Conservation (phyloP, 2,113 vertebrate genomes). For the Labeo catla region DNA sequence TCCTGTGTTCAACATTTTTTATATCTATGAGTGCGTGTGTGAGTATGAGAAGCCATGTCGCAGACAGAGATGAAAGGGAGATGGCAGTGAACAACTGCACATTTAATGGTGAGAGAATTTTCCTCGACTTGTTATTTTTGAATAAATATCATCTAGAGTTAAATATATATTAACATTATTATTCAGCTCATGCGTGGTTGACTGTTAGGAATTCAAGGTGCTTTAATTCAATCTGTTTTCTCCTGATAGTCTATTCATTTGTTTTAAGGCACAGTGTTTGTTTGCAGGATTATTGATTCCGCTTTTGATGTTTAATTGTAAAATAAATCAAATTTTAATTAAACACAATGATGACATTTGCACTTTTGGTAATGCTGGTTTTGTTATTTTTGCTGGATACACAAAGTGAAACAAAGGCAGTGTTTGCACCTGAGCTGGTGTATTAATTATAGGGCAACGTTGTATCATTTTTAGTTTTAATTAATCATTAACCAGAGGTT, state of each 20-base stretch:
- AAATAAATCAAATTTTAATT: not conserved
- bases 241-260: not conserved
- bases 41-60: not conserved
- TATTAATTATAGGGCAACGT: not conserved
- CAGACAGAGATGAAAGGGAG: not conserved
- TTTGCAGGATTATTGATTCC: not conserved
- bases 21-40: not conserved
- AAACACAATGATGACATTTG: constrained; percentile 5
- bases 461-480: not conserved
- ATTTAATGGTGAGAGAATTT: not conserved
- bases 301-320: constrained; percentile 2
- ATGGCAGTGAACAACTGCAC: not conserved
- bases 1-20: not conserved
- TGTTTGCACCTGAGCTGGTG: not conserved
- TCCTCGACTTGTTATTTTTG: not conserved
- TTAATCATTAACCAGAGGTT: not conserved
- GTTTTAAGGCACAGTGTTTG: not conserved
- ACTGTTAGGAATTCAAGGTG: not conserved
- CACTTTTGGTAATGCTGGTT: no score
- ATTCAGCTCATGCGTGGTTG: not conserved
- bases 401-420: not conserved
- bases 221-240: not conserved
- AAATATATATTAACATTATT: not conserved
- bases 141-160: not conserved
- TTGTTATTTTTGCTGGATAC: not conserved